phyloP scores from a whole-genome alignment of 2,888 invertebrate species.

The Andrena praecox region DNA sequence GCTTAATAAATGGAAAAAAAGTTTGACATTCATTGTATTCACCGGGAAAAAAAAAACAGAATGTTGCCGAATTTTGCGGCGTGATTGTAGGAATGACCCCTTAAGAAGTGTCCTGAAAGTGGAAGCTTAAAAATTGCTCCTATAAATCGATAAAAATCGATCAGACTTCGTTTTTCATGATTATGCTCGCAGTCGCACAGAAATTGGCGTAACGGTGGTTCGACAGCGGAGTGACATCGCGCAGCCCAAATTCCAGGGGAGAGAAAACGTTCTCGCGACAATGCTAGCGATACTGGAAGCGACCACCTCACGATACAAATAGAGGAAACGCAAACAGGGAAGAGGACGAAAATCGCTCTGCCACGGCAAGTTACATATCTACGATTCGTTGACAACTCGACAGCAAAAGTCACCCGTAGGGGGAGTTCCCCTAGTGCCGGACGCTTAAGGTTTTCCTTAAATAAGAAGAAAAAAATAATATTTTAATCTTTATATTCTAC shows the following conservation, averaged over 20 bases:
- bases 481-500: too few relatives aligned
- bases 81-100: too few relatives aligned
- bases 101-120: not conserved
- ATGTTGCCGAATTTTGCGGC: too few relatives aligned
- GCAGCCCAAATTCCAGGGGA: conserved; percentile 9
- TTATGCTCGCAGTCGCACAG: not conserved
- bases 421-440: too few relatives aligned
- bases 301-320: conserved; percentile 24
- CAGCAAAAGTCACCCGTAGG: conserved; percentile 17
- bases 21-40: too few relatives aligned
- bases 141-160: not conserved
- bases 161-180: not conserved
- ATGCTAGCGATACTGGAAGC: conserved; percentile 13
- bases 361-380: conserved; percentile 21
- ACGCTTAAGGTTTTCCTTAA: too few relatives aligned
- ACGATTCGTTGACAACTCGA: conserved; percentile 29
- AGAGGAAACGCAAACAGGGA: conserved; percentile 31
- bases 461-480: too few relatives aligned
- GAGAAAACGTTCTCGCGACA: conserved; percentile 24
- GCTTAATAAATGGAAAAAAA: too few relatives aligned
- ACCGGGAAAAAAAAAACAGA: too few relatives aligned
- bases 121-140: not conserved
- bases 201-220: not conserved
- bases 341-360: conserved; percentile 28
- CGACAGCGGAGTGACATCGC: not conserved